Evolutionary conservation across 2,888 invertebrate genomes (phyloP), one percentile per base, ranked within the genome.

Genomic region (Hermaeophaga mercurialis): DNA sequence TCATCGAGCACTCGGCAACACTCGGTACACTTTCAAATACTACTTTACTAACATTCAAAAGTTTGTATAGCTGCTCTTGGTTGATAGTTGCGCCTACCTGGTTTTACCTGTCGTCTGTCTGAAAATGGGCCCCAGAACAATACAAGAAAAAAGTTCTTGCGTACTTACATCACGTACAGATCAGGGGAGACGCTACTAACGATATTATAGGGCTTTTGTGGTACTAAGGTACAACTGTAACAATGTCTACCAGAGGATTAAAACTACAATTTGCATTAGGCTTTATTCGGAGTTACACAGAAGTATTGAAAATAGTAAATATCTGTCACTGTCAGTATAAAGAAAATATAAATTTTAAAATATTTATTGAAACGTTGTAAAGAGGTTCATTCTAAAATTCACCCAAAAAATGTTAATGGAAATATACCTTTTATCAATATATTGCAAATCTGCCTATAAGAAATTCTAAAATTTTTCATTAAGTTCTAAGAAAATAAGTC

Each of bases 1-100:
- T 54, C 56, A 52, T 31, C 31, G 41, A 24, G 38, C 49, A 38
- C 44, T 61, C 61, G 61, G 59, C 48, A 43, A 50, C 46, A 9
- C 48, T 59, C 61, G 61, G 61, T 47, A 48, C 54, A 56, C 58
- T 58, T 61, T 61, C 61, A 61, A 61, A 61, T 58, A 58, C 56
- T 36, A 36, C 36, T 36, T 17, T 59, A 59, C 54, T 47, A 56
- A 53, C 59, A 59, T 56, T 59, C 59, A 58, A 54, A 60, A 58
- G 61, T 58, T 61, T 61, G 61, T 61, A 54, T 38, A 56, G 56
- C 36, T n/a, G n/a, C n/a, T n/a, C n/a, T n/a, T n/a, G n/a, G n/a
- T 45, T 54, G 54, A 52, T 50, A 55, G 61, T 54, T 54, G 49
- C 46, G 54, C 56, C 58, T 61, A 61, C 61, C 61, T 61, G 58